phyloP scores from a whole-genome alignment of 2,113 vertebrate species.

The Panthera uncia region DNA sequence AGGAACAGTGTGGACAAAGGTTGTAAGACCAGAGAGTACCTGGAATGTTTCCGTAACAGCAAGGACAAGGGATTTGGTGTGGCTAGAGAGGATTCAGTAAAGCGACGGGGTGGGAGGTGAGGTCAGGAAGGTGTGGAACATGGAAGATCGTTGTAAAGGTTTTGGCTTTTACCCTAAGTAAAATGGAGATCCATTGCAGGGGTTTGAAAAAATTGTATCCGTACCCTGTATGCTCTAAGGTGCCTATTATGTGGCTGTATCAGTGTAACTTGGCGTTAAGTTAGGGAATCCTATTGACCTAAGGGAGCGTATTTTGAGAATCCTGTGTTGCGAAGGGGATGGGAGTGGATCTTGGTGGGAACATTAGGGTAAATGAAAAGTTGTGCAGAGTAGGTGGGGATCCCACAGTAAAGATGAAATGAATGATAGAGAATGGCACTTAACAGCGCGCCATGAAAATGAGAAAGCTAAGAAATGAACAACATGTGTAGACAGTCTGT shows the following conservation, averaged over 20 bases:
- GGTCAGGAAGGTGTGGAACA: too few species aligned
- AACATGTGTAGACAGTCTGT: accelerated
- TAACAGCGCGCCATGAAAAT: neutral
- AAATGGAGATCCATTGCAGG: too few species aligned
- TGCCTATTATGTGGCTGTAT: neutral
- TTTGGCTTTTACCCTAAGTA: neutral
- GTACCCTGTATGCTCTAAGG: neutral
- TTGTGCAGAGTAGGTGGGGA: neutral
- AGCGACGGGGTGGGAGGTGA: neutral
- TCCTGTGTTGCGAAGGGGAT: neutral
- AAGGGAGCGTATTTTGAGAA: neutral
- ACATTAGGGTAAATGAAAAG: neutral
- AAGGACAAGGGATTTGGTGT: neutral
- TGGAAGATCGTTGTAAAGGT: neutral
- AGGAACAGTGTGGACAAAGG: neutral
- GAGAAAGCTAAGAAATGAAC: neutral
- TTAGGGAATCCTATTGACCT: neutral
- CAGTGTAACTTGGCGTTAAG: neutral
- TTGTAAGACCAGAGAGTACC: neutral
- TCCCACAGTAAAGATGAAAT: neutral
- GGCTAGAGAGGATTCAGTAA: neutral
- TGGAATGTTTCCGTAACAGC: neutral
- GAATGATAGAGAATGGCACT: neutral
- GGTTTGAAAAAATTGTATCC: neutral
- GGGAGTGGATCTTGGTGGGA: neutral